phyloP scores from a whole-genome alignment of 2,888 invertebrate species.

The Micoletzkya japonica region DNA sequence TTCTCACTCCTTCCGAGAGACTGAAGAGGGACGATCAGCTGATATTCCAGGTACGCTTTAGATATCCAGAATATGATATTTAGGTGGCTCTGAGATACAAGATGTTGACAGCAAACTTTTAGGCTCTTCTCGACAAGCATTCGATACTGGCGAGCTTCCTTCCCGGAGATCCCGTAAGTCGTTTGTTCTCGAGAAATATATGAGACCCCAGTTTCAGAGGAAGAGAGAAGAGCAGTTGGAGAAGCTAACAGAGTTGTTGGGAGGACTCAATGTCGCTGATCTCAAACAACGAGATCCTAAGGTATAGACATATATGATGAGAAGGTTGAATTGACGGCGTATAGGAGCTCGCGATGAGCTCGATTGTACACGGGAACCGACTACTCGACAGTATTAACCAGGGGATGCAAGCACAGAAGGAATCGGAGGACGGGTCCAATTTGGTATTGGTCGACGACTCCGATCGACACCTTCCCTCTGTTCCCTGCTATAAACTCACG shows the following conservation, averaged over 20 bases:
- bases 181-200: not conserved
- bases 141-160: conserved; percentile 53
- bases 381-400: conserved; percentile 58
- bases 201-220: conserved; percentile 35
- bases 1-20: conserved; percentile 65
- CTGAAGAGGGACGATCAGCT: conserved; percentile 63
- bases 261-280: conserved; percentile 81
- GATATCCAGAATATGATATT: not conserved
- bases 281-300: conserved; percentile 55
- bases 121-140: conserved; percentile 56
- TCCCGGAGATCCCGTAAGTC: conserved; percentile 40
- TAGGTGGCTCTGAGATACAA: not conserved
- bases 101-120: not conserved
- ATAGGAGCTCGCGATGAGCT: conserved; percentile 62
- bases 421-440: conserved; percentile 43
- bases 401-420: conserved; percentile 47
- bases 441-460: conserved; percentile 41
- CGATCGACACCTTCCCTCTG: conserved; percentile 47
- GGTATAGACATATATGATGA: too few relatives aligned
- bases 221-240: conserved; percentile 51
- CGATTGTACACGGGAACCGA: conserved; percentile 64
- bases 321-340: too few relatives aligned
- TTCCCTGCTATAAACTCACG: conserved; percentile 60
- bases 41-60: conserved; percentile 43
- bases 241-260: conserved; percentile 83